Conservation (phyloP, 2,113 vertebrate species). For the Ophiodon elongatus region DNA sequence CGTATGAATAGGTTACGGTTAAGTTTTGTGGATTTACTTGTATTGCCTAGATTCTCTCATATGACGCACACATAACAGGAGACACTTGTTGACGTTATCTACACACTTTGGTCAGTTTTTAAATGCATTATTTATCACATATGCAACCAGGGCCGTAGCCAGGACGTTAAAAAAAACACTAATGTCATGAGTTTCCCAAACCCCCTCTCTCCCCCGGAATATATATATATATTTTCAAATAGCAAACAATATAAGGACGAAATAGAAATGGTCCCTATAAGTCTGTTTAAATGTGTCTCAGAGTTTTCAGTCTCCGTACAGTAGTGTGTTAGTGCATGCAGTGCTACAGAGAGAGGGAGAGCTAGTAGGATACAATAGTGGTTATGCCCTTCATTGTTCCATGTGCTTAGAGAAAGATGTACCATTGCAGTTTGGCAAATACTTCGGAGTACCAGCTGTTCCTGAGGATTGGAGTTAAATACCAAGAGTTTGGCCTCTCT, state of each 20-base stretch:
- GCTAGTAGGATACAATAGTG: slow-evolving; percentile 5
- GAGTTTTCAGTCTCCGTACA: background rate
- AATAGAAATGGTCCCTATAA: no score
- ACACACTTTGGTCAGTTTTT: background rate
- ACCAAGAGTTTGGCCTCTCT: background rate
- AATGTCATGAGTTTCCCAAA: background rate
- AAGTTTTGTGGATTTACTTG: background rate
- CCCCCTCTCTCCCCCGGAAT: no score
- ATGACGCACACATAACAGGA: background rate
- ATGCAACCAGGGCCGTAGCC: background rate
- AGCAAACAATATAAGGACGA: background rate
- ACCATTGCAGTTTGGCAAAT: background rate
- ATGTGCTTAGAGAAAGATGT: background rate
- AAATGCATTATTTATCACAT: background rate
- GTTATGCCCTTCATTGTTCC: slow-evolving; percentile 6
- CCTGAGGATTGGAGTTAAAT: slow-evolving; percentile 18
- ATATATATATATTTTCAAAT: no score
- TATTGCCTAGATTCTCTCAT: background rate
- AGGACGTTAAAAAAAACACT: background rate
- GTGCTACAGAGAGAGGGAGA: background rate
- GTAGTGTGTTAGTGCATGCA: background rate
- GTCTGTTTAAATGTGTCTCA: background rate
- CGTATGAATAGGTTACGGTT: background rate
- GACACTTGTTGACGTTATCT: background rate
- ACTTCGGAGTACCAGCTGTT: background rate